Percentiles rank a stretch among this genome's conserved stretches.
phyloP scores from a whole-genome alignment of 2,888 invertebrate genomes.

The Chalcosyrphus nemorum region DNA sequence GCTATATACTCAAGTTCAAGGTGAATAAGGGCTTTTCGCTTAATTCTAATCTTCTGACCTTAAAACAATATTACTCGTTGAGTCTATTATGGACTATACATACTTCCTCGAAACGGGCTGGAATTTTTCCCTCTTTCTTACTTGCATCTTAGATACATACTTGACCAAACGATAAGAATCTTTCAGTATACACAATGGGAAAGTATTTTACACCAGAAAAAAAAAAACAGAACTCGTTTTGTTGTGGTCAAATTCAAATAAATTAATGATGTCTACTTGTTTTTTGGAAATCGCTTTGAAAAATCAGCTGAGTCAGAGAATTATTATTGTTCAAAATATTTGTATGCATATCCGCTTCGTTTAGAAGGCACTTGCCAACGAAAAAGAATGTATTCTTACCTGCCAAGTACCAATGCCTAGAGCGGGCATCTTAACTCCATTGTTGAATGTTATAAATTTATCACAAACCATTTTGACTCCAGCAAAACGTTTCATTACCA shows the following conservation, averaged over 20 bases:
- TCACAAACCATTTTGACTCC: conserved; percentile 75
- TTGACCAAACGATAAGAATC: not conserved
- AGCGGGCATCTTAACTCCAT: conserved; percentile 86
- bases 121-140: no score
- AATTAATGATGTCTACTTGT: not conserved
- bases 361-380: no score
- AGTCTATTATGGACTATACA: no score
- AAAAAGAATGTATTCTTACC: conserved; percentile 83
- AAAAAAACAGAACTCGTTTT: not conserved
- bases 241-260: not conserved
- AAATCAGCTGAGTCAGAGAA: not conserved
- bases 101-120: no score
- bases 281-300: not conserved
- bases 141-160: no score
- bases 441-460: conserved; percentile 80
- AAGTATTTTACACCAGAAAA: not conserved
- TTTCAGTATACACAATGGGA: not conserved
- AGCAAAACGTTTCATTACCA: conserved; percentile 38
- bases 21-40: no score
- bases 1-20: no score
- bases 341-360: not conserved
- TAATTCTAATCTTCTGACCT: no score
- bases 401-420: conserved; percentile 92
- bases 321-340: not conserved
- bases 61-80: no score